Conservation (phyloP, 2,888 invertebrate species). For the Hydrotaea diabolus region DNA sequence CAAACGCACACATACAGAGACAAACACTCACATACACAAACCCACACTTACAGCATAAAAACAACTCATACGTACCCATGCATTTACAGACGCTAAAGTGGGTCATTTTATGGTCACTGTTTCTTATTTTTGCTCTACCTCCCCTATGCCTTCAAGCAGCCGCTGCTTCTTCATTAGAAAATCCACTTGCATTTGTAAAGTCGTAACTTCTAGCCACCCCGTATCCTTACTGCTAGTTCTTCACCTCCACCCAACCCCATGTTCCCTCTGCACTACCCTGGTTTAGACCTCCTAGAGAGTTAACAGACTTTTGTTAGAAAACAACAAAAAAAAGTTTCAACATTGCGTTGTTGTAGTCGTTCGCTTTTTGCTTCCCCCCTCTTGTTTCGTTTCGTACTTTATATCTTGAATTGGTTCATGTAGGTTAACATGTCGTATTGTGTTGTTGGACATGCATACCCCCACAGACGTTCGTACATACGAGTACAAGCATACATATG, state of each 20-base stretch:
- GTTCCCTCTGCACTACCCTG: background rate
- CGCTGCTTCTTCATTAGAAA: background rate
- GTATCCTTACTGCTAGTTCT: background rate
- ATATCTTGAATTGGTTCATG: slow-evolving; percentile 35
- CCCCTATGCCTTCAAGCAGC: background rate
- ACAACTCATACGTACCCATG: slow-evolving; percentile 17
- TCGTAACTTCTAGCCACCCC: slow-evolving; percentile 5
- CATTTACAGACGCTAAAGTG: slow-evolving; percentile 49
- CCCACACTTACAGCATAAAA: slow-evolving; percentile 19
- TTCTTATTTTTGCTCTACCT: background rate
- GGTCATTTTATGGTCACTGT: slow-evolving; percentile 40
- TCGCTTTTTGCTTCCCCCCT: background rate
- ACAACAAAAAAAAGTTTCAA: slow-evolving; percentile 18
- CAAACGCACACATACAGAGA: slow-evolving; percentile 48
- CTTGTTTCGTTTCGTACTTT: background rate
- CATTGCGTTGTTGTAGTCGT: slow-evolving; percentile 13
- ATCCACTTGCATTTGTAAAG: slow-evolving; percentile 25
- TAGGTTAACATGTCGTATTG: slow-evolving; percentile 37
- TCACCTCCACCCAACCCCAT: background rate
- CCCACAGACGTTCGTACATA: background rate
- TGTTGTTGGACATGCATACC: slow-evolving; percentile 14
- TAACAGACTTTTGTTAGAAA: slow-evolving; percentile 37
- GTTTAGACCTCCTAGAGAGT: slow-evolving; percentile 6
- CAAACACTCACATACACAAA: slow-evolving; percentile 30
- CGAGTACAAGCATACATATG: background rate